phyloP scores from a whole-genome alignment of 2,113 vertebrate species.

The Lepisosteus osseus region DNA sequence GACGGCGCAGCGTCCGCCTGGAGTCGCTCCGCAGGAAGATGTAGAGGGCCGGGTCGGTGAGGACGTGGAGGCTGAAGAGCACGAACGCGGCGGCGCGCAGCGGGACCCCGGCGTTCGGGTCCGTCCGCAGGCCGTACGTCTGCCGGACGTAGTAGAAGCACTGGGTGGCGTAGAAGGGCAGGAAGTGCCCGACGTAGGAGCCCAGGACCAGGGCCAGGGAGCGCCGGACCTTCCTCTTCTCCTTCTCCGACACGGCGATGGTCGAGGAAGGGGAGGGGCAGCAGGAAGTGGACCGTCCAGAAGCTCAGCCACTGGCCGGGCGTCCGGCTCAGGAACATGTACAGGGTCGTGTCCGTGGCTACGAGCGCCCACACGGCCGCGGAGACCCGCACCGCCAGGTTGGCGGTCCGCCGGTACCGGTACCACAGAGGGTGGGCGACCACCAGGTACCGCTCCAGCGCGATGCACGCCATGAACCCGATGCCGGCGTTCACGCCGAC shows the following conservation, averaged over 20 bases:
- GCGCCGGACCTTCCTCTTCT: conserved; percentile 40
- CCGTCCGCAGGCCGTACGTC: too few species aligned
- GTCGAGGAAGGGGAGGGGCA: conserved; percentile 47
- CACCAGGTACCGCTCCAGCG: conserved; percentile 51
- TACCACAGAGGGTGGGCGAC: conserved; percentile 41
- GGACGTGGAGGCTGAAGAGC: too few species aligned
- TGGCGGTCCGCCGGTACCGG: conserved; percentile 26
- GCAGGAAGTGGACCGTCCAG: conserved; percentile 43
- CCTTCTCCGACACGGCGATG: conserved; percentile 11
- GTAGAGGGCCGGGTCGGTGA: too few species aligned
- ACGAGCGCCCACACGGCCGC: conserved; percentile 26
- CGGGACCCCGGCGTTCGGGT: too few species aligned
- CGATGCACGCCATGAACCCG: conserved; percentile 51
- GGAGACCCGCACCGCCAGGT: conserved; percentile 23
- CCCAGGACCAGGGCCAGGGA: conserved; percentile 38
- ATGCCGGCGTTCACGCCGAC: conserved; percentile 52
- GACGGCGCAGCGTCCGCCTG: too few species aligned
- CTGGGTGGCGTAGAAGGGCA: conserved; percentile 19
- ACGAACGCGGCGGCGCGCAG: too few species aligned
- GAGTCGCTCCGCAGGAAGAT: too few species aligned
- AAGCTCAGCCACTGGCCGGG: conserved; percentile 29
- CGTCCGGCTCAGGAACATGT: conserved; percentile 28
- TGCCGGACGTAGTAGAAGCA: too few species aligned
- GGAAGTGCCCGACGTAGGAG: conserved; percentile 54
- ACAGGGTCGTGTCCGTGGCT: conserved; percentile 32